Evolutionary conservation across 1,140 invertebrate genomes (phyloP).

Genomic region (Calliopsis andreniformis): DNA sequence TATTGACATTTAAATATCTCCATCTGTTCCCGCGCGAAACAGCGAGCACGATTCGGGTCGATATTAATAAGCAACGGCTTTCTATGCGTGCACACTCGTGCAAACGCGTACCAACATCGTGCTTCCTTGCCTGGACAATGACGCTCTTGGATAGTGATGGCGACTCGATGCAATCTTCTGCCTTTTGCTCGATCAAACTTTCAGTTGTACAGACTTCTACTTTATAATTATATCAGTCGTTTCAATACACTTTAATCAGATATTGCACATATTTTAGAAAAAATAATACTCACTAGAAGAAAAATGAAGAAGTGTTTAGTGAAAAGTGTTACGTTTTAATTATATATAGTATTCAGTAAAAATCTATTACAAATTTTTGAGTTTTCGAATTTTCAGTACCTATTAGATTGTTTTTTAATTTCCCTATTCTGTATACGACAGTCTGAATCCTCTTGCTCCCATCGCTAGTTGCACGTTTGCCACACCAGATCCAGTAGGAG

Average conservation of each 20-base stretch:
- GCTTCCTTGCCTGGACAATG: neutral
- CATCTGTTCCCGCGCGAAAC: slow-evolving; percentile 66
- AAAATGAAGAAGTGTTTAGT: too few relatives aligned
- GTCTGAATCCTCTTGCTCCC: neutral
- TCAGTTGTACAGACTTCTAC: neutral
- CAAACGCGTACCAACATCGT: neutral
- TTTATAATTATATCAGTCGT: too few relatives aligned
- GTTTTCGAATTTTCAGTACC: too few relatives aligned
- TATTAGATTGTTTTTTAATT: too few relatives aligned
- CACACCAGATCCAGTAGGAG: slow-evolving; percentile 5
- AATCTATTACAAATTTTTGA: too few relatives aligned
- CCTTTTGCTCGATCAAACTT: neutral
- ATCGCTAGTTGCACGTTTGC: slow-evolving; percentile 3
- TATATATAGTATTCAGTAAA: too few relatives aligned
- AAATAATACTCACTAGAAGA: too few relatives aligned
- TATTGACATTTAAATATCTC: slow-evolving; percentile 77
- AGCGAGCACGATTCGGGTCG: slow-evolving; percentile 26
- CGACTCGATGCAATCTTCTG: neutral
- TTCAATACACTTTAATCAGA: too few relatives aligned
- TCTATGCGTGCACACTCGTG: slow-evolving; percentile 1
- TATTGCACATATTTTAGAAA: too few relatives aligned
- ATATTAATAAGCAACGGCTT: slow-evolving; percentile 55
- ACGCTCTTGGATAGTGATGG: neutral
- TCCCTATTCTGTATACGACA: too few relatives aligned
- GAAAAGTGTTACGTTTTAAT: too few relatives aligned